A percentile compares a stretch with the other conserved stretches of the same genome.
These are phyloP conservation scores for Aphelocoma coerulescens DNA, from an alignment of 2,113 vertebrate genomes.

Conservation along the genomic window DNA sequence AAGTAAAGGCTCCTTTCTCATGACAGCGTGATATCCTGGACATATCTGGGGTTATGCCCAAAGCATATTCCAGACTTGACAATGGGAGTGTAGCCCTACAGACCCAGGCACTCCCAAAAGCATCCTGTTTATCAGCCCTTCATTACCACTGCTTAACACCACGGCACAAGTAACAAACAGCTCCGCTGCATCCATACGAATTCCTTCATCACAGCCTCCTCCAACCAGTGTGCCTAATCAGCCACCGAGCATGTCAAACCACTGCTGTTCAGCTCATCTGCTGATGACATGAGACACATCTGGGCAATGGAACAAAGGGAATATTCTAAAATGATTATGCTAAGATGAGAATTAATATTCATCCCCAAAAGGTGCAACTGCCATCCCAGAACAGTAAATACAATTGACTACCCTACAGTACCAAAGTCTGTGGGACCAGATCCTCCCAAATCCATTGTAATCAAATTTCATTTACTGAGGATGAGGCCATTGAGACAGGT, in stretches of 20 bases:
- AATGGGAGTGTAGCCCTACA: neutral
- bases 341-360: constrained; percentile 63
- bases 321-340: constrained; percentile 60
- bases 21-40: neutral
- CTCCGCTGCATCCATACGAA: accelerated
- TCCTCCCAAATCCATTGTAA: neutral
- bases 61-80: neutral
- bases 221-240: neutral
- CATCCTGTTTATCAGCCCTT: neutral
- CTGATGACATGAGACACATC: constrained; percentile 52
- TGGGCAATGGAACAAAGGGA: constrained; percentile 64
- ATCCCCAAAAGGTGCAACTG: constrained; percentile 38
- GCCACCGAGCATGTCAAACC: constrained; percentile 23
- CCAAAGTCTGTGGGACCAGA: neutral
- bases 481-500: neutral
- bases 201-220: constrained; percentile 16
- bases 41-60: neutral
- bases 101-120: neutral
- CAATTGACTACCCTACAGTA: neutral
- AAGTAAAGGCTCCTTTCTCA: neutral
- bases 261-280: constrained; percentile 57
- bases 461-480: neutral
- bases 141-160: neutral
- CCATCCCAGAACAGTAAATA: constrained; percentile 13
- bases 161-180: neutral